Evolutionary conservation across 1,140 invertebrate genomes (phyloP).

Genomic region (Augochlora pura): DNA sequence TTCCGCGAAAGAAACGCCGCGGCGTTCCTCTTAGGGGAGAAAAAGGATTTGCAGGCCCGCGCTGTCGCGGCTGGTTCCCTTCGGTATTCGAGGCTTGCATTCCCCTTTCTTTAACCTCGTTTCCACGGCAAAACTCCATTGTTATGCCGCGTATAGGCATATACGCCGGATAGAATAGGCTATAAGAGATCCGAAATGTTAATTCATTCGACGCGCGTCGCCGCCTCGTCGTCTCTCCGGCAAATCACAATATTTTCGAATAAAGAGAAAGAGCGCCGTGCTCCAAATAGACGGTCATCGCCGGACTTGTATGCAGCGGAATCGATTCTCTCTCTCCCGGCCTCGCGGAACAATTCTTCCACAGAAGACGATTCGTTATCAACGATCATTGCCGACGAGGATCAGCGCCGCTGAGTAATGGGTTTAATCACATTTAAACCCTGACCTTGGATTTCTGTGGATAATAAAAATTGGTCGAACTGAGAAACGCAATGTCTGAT

Average conservation of each 20-base stretch:
- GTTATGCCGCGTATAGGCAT: constrained; percentile 52
- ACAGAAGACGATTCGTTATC: too few relatives aligned
- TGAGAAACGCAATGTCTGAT: too few relatives aligned
- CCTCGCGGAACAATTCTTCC: too few relatives aligned
- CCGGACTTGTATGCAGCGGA: too few relatives aligned
- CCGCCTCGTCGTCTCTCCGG: constrained; percentile 2
- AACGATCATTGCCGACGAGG: too few relatives aligned
- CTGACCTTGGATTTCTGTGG: too few relatives aligned
- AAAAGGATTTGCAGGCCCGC: constrained; percentile 11
- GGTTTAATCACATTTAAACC: too few relatives aligned
- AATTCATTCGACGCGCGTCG: constrained; percentile 49
- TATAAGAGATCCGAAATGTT: constrained; percentile 42
- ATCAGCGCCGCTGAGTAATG: too few relatives aligned
- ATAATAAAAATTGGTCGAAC: too few relatives aligned
- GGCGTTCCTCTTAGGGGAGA: neutral
- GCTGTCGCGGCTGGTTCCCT: constrained; percentile 7
- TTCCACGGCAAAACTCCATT: constrained; percentile 55
- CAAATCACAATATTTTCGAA: constrained; percentile 42
- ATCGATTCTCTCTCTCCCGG: too few relatives aligned
- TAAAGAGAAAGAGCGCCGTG: neutral
- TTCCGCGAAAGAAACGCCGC: neutral
- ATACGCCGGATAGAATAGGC: constrained; percentile 19
- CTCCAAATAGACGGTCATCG: neutral
- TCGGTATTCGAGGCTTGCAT: constrained; percentile 46
- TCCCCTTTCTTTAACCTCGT: constrained; percentile 59